phyloP scores from a whole-genome alignment of 2,797 vertebrate species.

The Bufotes viridis region DNA sequence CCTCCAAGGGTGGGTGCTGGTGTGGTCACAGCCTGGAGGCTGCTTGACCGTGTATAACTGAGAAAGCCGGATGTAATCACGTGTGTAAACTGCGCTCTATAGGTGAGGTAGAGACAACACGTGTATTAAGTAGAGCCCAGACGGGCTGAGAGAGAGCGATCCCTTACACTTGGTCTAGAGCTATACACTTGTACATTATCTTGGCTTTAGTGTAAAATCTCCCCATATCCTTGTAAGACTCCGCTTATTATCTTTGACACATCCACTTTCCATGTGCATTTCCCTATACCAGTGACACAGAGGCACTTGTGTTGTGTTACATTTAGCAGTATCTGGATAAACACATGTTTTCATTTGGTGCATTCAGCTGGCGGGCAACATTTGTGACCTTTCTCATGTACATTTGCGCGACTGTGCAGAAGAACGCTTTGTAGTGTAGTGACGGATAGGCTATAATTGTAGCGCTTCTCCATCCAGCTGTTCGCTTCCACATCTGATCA shows the following conservation, averaged over 20 bases:
- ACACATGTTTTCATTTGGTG: constrained; percentile 11
- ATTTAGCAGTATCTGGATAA: not conserved
- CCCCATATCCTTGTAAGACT: not conserved
- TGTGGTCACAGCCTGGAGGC: too few relatives aligned
- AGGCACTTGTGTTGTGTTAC: not conserved
- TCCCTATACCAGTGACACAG: not conserved
- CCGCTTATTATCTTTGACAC: not conserved
- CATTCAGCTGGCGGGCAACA: not conserved
- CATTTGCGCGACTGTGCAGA: not conserved
- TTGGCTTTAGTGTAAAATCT: not conserved
- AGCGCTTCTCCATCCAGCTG: constrained; percentile 39
- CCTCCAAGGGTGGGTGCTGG: too few relatives aligned
- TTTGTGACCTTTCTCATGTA: not conserved
- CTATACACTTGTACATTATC: not conserved
- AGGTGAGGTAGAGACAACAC: too few relatives aligned
- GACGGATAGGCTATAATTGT: constrained; percentile 39
- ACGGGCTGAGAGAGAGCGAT: too few relatives aligned
- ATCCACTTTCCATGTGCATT: not conserved
- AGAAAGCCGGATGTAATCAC: too few relatives aligned
- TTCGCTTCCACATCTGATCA: constrained; percentile 35
- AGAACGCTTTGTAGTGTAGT: not conserved
- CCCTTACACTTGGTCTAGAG: too few relatives aligned
- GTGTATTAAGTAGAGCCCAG: too few relatives aligned
- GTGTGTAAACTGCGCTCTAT: too few relatives aligned
- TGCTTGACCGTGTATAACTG: too few relatives aligned